Conservation (phyloP, 2,888 invertebrate species). For the Leucania comma region DNA sequence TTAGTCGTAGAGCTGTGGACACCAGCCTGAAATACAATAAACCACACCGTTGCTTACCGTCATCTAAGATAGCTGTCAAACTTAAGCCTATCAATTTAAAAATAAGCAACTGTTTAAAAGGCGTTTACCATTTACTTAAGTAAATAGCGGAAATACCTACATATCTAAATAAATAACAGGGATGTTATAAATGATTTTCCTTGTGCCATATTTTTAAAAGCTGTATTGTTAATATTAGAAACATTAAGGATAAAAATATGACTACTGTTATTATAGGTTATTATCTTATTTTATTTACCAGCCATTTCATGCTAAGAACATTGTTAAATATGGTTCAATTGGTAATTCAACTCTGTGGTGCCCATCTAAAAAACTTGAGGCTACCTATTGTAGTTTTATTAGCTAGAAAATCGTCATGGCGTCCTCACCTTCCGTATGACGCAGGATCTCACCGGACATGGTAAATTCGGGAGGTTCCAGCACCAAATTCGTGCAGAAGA, state of each 20-base stretch:
- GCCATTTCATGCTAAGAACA: neutral
- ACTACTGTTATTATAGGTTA: neutral
- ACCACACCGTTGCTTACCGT: no score
- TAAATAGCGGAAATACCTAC: neutral
- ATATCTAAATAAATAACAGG: neutral
- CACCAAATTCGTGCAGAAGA: no score
- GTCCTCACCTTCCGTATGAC: no score
- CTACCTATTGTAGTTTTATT: no score
- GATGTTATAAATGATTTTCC: slow-evolving; percentile 16
- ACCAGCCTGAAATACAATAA: no score
- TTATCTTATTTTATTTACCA: neutral
- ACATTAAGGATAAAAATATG: neutral
- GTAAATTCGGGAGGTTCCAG: no score
- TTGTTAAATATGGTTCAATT: neutral
- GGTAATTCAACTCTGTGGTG: slow-evolving; percentile 10
- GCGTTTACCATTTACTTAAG: neutral
- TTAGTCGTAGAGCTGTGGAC: no score
- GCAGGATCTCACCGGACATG: no score
- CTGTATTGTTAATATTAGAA: neutral
- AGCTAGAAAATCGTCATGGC: no score
- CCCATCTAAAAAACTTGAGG: no score
- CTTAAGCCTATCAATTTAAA: no score
- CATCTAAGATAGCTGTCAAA: no score
- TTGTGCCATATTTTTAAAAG: slow-evolving; percentile 12
- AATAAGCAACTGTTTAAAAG: neutral